Percentiles rank a stretch among this genome's conserved stretches.
phyloP scores from a whole-genome alignment of 2,888 invertebrate species.

The Allacma fusca region DNA sequence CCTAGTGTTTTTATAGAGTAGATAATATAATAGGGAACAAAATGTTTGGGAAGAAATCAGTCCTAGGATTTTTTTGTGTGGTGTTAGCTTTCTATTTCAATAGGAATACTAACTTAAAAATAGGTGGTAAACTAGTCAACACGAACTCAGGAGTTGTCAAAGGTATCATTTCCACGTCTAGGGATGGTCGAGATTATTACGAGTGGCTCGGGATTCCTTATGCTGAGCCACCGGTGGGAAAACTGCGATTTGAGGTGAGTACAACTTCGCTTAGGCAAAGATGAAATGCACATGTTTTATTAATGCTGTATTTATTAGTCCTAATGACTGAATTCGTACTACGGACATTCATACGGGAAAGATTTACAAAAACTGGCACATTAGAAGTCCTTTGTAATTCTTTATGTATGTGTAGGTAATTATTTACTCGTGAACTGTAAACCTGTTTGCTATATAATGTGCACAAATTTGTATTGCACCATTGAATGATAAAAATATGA shows the following conservation, averaged over 20 bases:
- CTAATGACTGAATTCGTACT: no score
- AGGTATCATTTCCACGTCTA: constrained; percentile 32
- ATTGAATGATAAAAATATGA: no score
- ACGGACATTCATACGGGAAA: no score
- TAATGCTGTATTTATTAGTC: no score
- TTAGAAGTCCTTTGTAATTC: no score
- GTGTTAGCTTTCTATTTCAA: constrained; percentile 25
- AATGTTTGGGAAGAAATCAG: constrained; percentile 29
- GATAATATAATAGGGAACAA: neutral
- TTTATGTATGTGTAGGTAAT: no score
- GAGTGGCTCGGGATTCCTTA: constrained; percentile 41
- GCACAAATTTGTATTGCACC: no score
- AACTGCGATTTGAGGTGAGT: constrained; percentile 33
- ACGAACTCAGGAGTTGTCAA: constrained; percentile 34
- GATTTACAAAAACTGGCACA: no score
- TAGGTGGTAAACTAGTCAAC: constrained; percentile 19
- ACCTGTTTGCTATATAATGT: no score
- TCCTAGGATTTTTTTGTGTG: constrained; percentile 21
- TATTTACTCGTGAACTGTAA: no score
- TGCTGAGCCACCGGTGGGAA: constrained; percentile 31
- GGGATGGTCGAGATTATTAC: constrained; percentile 38
- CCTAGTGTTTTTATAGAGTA: neutral
- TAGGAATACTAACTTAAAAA: neutral
- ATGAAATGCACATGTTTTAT: no score
- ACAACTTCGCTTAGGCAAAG: neutral